Conservation (phyloP, 2,888 invertebrate species). For the Prosopocoilus inquinatus region DNA sequence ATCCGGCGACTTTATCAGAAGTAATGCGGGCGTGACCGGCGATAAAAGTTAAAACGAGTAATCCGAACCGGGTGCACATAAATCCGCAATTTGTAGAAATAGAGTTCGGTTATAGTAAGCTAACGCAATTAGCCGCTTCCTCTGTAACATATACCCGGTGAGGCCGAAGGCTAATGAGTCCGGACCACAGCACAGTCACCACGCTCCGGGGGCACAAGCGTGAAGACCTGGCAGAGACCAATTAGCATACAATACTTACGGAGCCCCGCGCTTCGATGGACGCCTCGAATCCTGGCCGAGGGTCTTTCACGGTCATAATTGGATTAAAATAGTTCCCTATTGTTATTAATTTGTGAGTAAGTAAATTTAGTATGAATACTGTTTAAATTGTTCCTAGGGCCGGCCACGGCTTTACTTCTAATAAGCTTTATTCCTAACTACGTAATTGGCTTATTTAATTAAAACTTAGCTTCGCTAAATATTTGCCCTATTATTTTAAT, state of each 20-base stretch:
- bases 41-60: too few relatives aligned
- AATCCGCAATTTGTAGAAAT: conserved; percentile 37
- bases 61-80: conserved; percentile 28
- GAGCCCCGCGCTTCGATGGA: conserved; percentile 33
- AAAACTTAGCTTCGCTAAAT: too few relatives aligned
- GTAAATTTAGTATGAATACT: conserved; percentile 1
- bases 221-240: conserved; percentile 37
- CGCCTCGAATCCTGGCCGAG: conserved; percentile 27
- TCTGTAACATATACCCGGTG: conserved; percentile 41
- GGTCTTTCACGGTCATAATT: conserved; percentile 27
- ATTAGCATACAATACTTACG: conserved; percentile 43
- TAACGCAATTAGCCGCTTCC: conserved; percentile 45
- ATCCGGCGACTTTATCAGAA: too few relatives aligned
- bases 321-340: conserved; percentile 20
- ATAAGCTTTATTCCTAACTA: not conserved
- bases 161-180: conserved; percentile 38
- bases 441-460: too few relatives aligned
- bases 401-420: not conserved
- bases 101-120: conserved; percentile 38
- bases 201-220: conserved; percentile 35
- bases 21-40: too few relatives aligned
- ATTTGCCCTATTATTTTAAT: too few relatives aligned
- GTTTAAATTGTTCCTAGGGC: not conserved
- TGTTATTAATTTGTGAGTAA: conserved; percentile 16
- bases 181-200: conserved; percentile 35